Percentiles rank a stretch among this genome's conserved stretches.
Evolutionary conservation across 2,888 invertebrate genomes (phyloP).

Genomic region (Leptinotarsa tumamoca): DNA sequence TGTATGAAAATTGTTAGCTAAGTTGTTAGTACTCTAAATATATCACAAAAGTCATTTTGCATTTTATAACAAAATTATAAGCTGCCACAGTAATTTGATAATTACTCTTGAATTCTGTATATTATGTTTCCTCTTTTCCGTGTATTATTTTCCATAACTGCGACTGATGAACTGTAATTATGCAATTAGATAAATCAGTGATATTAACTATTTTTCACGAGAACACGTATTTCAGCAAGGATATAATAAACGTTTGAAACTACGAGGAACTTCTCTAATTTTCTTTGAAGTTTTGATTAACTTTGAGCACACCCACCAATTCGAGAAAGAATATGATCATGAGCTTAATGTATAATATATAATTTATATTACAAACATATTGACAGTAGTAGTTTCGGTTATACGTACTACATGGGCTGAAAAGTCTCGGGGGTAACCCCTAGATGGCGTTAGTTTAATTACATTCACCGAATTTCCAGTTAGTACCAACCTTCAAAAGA

Average conservation of each 20-base stretch:
- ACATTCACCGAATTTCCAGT: too few species aligned
- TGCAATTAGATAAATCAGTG: conserved; percentile 9
- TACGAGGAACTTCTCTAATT: background rate
- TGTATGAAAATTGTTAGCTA: background rate
- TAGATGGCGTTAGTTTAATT: too few species aligned
- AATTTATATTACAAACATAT: too few species aligned
- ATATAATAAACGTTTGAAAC: background rate
- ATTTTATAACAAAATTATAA: background rate
- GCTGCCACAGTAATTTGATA: background rate
- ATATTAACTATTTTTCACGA: conserved; percentile 1
- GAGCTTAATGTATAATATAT: too few species aligned
- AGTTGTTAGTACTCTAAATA: background rate
- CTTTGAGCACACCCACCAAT: too few species aligned
- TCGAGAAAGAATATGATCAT: too few species aligned
- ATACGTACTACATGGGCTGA: too few species aligned
- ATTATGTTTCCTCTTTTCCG: conserved; percentile 2
- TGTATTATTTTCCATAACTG: background rate
- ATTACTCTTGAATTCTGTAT: background rate
- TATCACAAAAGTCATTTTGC: background rate
- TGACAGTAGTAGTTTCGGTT: too few species aligned
- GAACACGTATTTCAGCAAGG: background rate
- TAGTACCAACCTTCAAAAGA: too few species aligned
- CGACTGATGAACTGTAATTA: background rate
- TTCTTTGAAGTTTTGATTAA: too few species aligned
- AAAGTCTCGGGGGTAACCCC: too few species aligned